Percentiles rank a stretch among this genome's conserved stretches.
These are phyloP conservation scores for Carapus acus DNA, from an alignment of 2,797 vertebrate species.

Conservation along the genomic window DNA sequence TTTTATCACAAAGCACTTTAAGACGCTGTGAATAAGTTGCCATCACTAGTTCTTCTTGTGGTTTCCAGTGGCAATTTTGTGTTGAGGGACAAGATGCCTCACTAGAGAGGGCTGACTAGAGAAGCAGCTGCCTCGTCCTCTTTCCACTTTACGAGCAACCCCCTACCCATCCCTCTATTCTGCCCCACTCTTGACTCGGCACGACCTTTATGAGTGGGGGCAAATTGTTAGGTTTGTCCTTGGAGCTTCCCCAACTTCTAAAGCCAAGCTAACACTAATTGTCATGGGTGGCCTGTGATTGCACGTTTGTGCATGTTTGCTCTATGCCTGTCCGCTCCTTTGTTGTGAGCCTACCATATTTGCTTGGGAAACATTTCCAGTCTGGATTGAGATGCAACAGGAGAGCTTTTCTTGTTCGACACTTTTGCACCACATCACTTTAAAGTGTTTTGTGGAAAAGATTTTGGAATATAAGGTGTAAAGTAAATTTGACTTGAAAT, in stretches of 20 bases:
- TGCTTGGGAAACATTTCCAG: slow-evolving; percentile 45
- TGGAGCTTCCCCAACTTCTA: slow-evolving; percentile 25
- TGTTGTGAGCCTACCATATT: slow-evolving; percentile 38
- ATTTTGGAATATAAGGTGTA: too few relatives aligned
- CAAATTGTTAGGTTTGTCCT: slow-evolving; percentile 60
- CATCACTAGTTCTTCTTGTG: too few relatives aligned
- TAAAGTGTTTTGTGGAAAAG: neutral
- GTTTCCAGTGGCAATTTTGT: slow-evolving; percentile 53
- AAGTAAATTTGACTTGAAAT: neutral
- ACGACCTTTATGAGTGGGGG: slow-evolving; percentile 39
- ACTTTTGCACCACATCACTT: neutral
- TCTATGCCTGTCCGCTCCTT: slow-evolving; percentile 34
- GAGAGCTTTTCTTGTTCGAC: neutral
- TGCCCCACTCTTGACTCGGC: slow-evolving; percentile 31
- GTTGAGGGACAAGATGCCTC: slow-evolving; percentile 43
- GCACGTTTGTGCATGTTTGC: slow-evolving; percentile 53
- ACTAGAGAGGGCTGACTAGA: slow-evolving; percentile 32
- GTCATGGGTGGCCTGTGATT: slow-evolving; percentile 38
- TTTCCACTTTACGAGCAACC: slow-evolving; percentile 33
- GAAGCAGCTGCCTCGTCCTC: slow-evolving; percentile 9
- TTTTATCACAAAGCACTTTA: too few relatives aligned
- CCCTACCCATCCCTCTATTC: slow-evolving; percentile 35
- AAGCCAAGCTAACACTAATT: slow-evolving; percentile 33
- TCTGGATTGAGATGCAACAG: slow-evolving; percentile 49
- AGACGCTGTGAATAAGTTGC: too few relatives aligned